Percentiles rank a stretch among this genome's conserved stretches.
Evolutionary conservation across 2,797 vertebrate species (phyloP).

Genomic region (Pantherophis alleghaniensis): DNA sequence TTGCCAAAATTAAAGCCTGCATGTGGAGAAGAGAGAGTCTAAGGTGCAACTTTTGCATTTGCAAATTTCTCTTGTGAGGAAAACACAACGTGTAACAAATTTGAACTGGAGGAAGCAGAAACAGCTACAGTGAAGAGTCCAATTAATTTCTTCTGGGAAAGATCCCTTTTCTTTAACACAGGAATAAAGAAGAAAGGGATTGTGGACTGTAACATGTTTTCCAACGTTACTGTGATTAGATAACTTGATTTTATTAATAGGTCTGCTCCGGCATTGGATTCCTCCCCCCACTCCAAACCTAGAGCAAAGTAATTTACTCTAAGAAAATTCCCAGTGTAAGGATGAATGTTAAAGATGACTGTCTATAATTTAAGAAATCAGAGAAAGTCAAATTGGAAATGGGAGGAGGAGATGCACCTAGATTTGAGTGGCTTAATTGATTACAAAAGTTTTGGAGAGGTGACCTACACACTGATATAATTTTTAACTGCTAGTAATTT

Average conservation of each 20-base stretch:
- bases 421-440: neutral
- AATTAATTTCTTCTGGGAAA: neutral
- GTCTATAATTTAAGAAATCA: neutral
- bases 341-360: neutral
- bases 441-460: neutral
- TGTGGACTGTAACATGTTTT: neutral
- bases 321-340: neutral
- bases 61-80: neutral
- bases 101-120: neutral
- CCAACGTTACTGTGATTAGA: neutral
- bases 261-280: neutral
- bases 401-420: neutral
- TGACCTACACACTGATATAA: neutral
- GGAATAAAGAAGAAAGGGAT: neutral
- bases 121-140: neutral
- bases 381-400: neutral
- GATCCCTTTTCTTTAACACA: neutral
- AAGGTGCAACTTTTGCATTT: neutral
- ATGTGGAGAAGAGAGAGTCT: conserved; percentile 9
- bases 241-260: neutral
- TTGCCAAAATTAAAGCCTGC: neutral
- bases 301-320: neutral
- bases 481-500: neutral
- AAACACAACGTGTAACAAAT: neutral
- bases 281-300: too few relatives aligned